Conservation (phyloP, 2,888 invertebrate species). For the Torymus aiolomorphi region DNA sequence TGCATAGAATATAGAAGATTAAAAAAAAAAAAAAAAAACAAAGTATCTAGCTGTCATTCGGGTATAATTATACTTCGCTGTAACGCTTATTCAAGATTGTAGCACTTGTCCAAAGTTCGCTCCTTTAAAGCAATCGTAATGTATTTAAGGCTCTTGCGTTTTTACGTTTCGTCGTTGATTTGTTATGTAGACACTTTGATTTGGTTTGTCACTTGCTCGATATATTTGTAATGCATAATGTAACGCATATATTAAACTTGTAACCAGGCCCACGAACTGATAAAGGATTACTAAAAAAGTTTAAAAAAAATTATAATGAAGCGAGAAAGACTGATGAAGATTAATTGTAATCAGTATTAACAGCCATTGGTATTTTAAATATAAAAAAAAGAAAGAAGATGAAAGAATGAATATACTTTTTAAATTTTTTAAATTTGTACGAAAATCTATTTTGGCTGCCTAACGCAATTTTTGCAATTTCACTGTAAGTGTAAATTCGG, state of each 20-base stretch:
- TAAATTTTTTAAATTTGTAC: slow-evolving; percentile 64
- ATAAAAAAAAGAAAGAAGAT: slow-evolving; percentile 41
- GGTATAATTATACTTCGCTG: slow-evolving; percentile 59
- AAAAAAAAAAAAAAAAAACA: slow-evolving; percentile 57
- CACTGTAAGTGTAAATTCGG: slow-evolving; percentile 46
- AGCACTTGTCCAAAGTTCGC: slow-evolving; percentile 69
- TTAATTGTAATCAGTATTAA: slow-evolving; percentile 71
- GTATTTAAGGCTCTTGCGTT: slow-evolving; percentile 54
- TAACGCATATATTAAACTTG: slow-evolving; percentile 50
- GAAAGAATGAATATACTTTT: slow-evolving; percentile 51
- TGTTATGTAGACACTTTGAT: slow-evolving; percentile 57
- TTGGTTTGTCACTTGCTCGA: slow-evolving; percentile 47
- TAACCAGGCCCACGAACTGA: slow-evolving; percentile 43
- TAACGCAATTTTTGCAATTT: slow-evolving; percentile 56
- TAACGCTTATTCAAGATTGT: slow-evolving; percentile 62
- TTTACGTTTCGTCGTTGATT: slow-evolving; percentile 59
- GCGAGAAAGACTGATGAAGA: slow-evolving; percentile 68
- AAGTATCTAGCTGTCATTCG: slow-evolving; percentile 61
- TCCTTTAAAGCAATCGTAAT: slow-evolving; percentile 56
- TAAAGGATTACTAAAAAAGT: slow-evolving; percentile 55
- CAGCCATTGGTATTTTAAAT: slow-evolving; percentile 70
- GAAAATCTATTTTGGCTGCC: slow-evolving; percentile 66
- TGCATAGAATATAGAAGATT: slow-evolving; percentile 44
- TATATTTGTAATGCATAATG: slow-evolving; percentile 40
- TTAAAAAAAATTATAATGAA: slow-evolving; percentile 60